Evolutionary conservation across 2,113 vertebrate species (phyloP).

Genomic region (Paramisgurnus dabryanus): DNA sequence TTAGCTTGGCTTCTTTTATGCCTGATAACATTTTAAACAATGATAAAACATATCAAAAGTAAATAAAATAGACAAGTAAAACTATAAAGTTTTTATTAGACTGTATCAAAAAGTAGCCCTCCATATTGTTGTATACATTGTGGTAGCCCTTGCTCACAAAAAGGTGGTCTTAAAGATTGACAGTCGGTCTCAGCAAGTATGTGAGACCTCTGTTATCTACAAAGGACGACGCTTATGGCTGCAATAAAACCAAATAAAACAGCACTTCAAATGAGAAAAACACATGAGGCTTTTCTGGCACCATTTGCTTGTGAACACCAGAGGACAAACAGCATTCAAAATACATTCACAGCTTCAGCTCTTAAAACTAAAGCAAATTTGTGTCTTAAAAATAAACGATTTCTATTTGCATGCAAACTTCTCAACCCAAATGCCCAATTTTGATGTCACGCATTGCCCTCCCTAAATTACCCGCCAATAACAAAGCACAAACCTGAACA

Average conservation of each 20-base stretch:
- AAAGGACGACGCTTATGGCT: slow-evolving; percentile 45
- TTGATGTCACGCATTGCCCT: slow-evolving; percentile 24
- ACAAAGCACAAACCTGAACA: slow-evolving; percentile 51
- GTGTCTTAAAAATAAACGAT: too few relatives aligned
- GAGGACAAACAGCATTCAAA: slow-evolving; percentile 1
- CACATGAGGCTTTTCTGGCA: slow-evolving; percentile 18
- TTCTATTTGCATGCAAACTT: too few relatives aligned
- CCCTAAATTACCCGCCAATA: slow-evolving; percentile 45
- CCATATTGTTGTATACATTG: too few relatives aligned
- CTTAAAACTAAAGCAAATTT: too few relatives aligned
- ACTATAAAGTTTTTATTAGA: too few relatives aligned
- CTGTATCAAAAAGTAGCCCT: too few relatives aligned
- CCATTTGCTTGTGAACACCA: slow-evolving; percentile 9
- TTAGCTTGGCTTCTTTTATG: too few relatives aligned
- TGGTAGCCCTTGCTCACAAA: too few relatives aligned
- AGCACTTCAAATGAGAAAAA: slow-evolving; percentile 48
- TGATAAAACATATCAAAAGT: too few relatives aligned
- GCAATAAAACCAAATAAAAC: slow-evolving; percentile 52
- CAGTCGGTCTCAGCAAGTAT: slow-evolving; percentile 37
- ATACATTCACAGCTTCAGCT: neutral
- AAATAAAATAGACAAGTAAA: too few relatives aligned
- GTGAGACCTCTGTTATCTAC: slow-evolving; percentile 55
- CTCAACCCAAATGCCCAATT: neutral
- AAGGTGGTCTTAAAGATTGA: neutral
- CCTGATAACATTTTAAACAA: too few relatives aligned